phyloP scores from a whole-genome alignment of 2,113 vertebrate genomes.

The Panurus biarmicus region DNA sequence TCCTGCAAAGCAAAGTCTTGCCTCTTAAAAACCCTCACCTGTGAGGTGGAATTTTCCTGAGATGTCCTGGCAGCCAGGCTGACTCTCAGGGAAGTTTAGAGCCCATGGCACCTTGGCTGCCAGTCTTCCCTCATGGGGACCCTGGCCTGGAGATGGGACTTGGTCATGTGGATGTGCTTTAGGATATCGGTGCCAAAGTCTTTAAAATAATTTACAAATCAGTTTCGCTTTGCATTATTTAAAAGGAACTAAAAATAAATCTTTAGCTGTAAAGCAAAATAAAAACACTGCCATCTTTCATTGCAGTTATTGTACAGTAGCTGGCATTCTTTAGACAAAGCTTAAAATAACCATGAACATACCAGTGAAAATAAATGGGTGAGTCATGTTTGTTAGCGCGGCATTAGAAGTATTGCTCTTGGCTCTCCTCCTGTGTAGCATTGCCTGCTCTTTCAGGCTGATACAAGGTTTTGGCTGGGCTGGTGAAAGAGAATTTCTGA shows the following conservation, averaged over 20 bases:
- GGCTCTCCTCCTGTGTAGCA: not conserved
- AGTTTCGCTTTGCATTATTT: not conserved
- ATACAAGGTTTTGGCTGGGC: not conserved
- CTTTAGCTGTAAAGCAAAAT: constrained; percentile 47
- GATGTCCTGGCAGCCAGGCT: not conserved
- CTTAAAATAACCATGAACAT: constrained; percentile 58
- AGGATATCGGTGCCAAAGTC: not conserved
- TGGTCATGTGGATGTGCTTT: not conserved
- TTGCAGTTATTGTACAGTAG: constrained; percentile 26
- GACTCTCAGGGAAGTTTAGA: not conserved
- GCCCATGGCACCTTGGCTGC: not conserved
- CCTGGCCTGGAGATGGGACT: not conserved
- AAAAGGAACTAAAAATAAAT: constrained; percentile 7
- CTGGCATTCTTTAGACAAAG: constrained; percentile 58
- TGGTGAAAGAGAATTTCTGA: not conserved
- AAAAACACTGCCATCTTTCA: constrained; percentile 49
- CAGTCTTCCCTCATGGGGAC: not conserved
- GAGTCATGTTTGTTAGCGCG: constrained; percentile 39
- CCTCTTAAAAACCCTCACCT: not conserved
- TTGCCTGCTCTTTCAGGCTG: not conserved
- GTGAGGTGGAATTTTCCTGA: not conserved
- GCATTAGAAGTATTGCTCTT: constrained; percentile 10
- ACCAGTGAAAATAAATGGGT: constrained; percentile 58
- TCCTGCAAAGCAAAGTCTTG: not conserved
- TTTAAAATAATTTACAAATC: not conserved